A percentile compares a stretch with the other conserved stretches of the same genome.
phyloP scores from a whole-genome alignment of 2,888 invertebrate species.

The Cantharis rustica region DNA sequence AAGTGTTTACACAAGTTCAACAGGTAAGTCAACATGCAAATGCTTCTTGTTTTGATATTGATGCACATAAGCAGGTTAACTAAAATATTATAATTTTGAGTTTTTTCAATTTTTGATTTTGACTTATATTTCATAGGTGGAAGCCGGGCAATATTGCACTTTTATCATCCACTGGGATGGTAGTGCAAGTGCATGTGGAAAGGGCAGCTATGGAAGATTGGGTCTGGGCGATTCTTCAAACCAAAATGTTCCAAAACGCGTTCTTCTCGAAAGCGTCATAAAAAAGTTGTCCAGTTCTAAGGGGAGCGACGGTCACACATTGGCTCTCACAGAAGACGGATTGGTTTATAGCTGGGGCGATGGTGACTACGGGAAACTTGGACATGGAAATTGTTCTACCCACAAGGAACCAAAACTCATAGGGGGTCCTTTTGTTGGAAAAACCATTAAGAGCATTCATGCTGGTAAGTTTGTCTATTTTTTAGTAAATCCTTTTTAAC shows the following conservation, averaged over 20 bases:
- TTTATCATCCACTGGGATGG: slow-evolving; percentile 65
- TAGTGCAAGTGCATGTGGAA: slow-evolving; percentile 65
- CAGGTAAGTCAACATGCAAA: slow-evolving; percentile 52
- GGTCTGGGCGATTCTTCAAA: slow-evolving; percentile 67
- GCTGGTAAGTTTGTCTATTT: slow-evolving; percentile 54
- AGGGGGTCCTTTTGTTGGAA: slow-evolving; percentile 55
- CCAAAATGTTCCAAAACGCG: slow-evolving; percentile 61
- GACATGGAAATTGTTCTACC: slow-evolving; percentile 60
- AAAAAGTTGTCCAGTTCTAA: slow-evolving; percentile 61
- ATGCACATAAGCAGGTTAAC: too few species aligned
- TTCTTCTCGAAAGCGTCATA: slow-evolving; percentile 60
- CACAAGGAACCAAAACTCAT: slow-evolving; percentile 62
- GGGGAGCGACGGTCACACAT: slow-evolving; percentile 63
- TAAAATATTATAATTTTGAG: too few species aligned
- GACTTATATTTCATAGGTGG: slow-evolving; percentile 54
- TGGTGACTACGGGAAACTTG: slow-evolving; percentile 64
- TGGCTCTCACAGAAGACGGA: slow-evolving; percentile 61
- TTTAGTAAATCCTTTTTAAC: background rate
- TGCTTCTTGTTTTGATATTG: too few species aligned
- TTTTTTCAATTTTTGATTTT: too few species aligned
- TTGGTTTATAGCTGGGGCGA: slow-evolving; percentile 64
- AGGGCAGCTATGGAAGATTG: slow-evolving; percentile 67
- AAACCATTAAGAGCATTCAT: slow-evolving; percentile 58
- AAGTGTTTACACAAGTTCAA: slow-evolving; percentile 62
- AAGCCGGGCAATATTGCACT: slow-evolving; percentile 69